These are phyloP conservation scores for Mantis religiosa DNA, from an alignment of 2,888 invertebrate genomes.

Conservation along the genomic window DNA sequence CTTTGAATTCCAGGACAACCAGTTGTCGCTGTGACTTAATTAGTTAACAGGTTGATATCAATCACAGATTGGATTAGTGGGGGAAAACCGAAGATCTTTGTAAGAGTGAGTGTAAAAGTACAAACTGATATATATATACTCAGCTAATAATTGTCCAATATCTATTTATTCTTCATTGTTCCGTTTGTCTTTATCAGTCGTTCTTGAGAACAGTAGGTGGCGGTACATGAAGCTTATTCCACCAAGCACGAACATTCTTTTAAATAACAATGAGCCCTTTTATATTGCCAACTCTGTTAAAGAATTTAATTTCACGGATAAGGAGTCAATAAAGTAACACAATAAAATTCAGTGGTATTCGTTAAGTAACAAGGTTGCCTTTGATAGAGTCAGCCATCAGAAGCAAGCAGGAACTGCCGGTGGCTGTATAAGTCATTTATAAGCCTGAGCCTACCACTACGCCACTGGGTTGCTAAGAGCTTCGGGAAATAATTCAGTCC, in stretches of 20 bases:
- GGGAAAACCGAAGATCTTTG: too few relatives aligned
- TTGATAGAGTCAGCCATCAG: background rate
- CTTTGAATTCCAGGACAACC: too few relatives aligned
- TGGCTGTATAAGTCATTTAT: background rate
- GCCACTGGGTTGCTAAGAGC: background rate
- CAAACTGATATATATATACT: too few relatives aligned
- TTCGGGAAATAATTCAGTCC: background rate
- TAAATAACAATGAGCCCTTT: background rate
- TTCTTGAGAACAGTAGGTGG: too few relatives aligned
- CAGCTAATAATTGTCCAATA: too few relatives aligned
- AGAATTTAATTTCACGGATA: background rate
- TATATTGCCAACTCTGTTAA: background rate
- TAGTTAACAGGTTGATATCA: too few relatives aligned
- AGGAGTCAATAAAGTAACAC: background rate
- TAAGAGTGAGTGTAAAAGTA: too few relatives aligned
- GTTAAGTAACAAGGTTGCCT: background rate
- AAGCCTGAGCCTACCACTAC: background rate
- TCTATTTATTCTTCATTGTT: too few relatives aligned
- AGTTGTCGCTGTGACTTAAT: too few relatives aligned
- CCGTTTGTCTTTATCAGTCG: too few relatives aligned
- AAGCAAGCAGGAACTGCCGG: background rate
- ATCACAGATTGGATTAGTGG: too few relatives aligned
- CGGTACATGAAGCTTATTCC: background rate
- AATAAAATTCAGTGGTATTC: background rate
- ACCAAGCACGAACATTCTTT: background rate